Evolutionary conservation across 2,797 vertebrate genomes (phyloP).

Genomic region (Brotula barbata): DNA sequence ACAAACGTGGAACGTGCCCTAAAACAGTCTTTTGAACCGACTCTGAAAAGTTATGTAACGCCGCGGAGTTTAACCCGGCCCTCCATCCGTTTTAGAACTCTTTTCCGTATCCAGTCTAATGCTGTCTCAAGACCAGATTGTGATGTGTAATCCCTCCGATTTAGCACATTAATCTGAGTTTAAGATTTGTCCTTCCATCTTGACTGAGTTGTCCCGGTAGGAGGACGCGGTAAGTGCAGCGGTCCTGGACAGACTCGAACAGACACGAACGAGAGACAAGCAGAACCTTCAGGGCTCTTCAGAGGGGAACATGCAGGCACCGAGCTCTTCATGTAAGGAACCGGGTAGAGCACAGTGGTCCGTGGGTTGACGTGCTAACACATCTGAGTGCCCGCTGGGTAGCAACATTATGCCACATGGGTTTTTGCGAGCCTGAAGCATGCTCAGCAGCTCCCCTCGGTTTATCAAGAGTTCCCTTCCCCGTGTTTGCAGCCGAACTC

Average conservation of each 20-base stretch:
- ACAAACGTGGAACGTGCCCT: too few relatives aligned
- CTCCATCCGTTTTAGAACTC: too few relatives aligned
- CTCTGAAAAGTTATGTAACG: too few relatives aligned
- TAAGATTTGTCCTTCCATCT: too few relatives aligned
- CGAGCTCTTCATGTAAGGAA: constrained; percentile 6
- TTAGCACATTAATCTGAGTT: too few relatives aligned
- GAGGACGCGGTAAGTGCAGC: constrained; percentile 27
- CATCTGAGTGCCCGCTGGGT: constrained; percentile 50
- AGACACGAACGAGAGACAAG: constrained; percentile 12
- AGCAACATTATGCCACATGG: constrained; percentile 44
- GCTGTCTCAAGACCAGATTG: too few relatives aligned
- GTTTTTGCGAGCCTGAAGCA: constrained; percentile 38
- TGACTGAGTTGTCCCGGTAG: neutral
- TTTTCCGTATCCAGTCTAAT: too few relatives aligned
- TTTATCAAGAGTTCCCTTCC: constrained; percentile 41
- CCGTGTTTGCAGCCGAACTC: constrained; percentile 44
- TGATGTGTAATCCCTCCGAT: too few relatives aligned
- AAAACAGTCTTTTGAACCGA: too few relatives aligned
- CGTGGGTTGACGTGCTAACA: constrained; percentile 25
- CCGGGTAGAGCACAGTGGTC: constrained; percentile 16
- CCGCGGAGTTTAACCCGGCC: too few relatives aligned
- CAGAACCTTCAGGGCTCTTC: constrained; percentile 31
- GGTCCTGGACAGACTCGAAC: constrained; percentile 3
- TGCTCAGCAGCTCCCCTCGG: constrained; percentile 42
- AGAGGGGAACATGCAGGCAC: constrained; percentile 26